Conservation (phyloP, 2,888 invertebrate genomes). For the Dolichomitus sp. region DNA sequence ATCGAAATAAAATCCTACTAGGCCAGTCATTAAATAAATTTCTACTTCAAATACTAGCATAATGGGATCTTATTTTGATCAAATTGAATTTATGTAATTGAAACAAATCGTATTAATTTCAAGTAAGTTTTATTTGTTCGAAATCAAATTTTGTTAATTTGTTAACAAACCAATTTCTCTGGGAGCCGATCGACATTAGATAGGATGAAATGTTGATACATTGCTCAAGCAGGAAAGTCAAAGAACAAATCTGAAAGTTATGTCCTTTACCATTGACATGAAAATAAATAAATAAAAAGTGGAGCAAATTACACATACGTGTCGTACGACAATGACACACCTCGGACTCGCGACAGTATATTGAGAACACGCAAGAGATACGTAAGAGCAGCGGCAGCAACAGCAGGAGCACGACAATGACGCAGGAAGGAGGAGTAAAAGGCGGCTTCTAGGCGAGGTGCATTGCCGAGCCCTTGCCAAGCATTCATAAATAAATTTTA, state of each 20-base stretch:
- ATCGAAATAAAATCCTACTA: too few relatives aligned
- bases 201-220: neutral
- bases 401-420: conserved; percentile 57
- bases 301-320: conserved; percentile 77
- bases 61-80: too few relatives aligned
- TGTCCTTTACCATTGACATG: conserved; percentile 50
- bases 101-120: too few relatives aligned
- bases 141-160: too few relatives aligned
- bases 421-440: conserved; percentile 47
- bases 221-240: conserved; percentile 43
- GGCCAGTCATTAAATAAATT: too few relatives aligned
- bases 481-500: conserved; percentile 84
- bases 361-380: conserved; percentile 63
- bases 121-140: too few relatives aligned
- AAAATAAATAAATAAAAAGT: conserved; percentile 64
- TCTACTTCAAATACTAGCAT: too few relatives aligned
- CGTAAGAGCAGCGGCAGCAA: conserved; percentile 29
- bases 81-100: too few relatives aligned
- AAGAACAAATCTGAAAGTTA: conserved; percentile 52
- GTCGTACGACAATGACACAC: conserved; percentile 78
- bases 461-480: conserved; percentile 80
- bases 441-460: conserved; percentile 66
- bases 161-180: too few relatives aligned
- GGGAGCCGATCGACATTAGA: neutral
- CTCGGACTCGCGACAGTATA: conserved; percentile 67